A percentile compares a stretch with the other conserved stretches of the same genome.
These are phyloP conservation scores for Drosophila stalkeri DNA, from an alignment of 2,888 invertebrate genomes.

Conservation along the genomic window DNA sequence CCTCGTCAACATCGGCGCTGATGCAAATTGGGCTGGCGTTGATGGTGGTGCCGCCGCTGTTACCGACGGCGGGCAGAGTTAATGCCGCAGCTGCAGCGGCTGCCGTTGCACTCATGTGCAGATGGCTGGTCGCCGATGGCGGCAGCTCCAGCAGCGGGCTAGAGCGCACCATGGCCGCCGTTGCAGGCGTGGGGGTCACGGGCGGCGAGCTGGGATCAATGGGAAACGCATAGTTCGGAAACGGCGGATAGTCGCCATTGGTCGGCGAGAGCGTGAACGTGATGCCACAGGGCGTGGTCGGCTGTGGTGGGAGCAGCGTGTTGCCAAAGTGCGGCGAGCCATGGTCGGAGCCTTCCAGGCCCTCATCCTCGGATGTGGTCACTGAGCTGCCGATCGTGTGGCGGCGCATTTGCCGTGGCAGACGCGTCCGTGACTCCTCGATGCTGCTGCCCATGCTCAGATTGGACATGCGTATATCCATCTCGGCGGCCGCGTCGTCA, in stretches of 20 bases:
- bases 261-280: conserved; percentile 88
- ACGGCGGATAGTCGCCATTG: conserved; percentile 84
- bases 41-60: conserved; percentile 35
- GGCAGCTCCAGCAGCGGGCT: conserved; percentile 82
- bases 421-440: conserved; percentile 75
- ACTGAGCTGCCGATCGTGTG: conserved; percentile 83
- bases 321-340: conserved; percentile 85
- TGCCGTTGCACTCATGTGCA: conserved; percentile 40
- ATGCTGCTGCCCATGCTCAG: conserved; percentile 75
- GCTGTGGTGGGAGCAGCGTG: conserved; percentile 85
- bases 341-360: conserved; percentile 85
- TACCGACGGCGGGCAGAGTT: conserved; percentile 69
- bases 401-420: conserved; percentile 81
- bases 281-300: conserved; percentile 87
- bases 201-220: conserved; percentile 84
- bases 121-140: conserved; percentile 31
- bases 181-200: conserved; percentile 48
- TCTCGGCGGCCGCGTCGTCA: conserved; percentile 82
- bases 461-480: conserved; percentile 71
- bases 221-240: conserved; percentile 76
- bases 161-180: conserved; percentile 55
- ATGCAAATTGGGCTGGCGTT: conserved; percentile 11
- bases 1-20: conserved; percentile 65
- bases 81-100: conserved; percentile 38
- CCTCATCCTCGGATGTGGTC: conserved; percentile 85